phyloP scores from a whole-genome alignment of 2,797 vertebrate genomes.

The Myotis daubentonii region DNA sequence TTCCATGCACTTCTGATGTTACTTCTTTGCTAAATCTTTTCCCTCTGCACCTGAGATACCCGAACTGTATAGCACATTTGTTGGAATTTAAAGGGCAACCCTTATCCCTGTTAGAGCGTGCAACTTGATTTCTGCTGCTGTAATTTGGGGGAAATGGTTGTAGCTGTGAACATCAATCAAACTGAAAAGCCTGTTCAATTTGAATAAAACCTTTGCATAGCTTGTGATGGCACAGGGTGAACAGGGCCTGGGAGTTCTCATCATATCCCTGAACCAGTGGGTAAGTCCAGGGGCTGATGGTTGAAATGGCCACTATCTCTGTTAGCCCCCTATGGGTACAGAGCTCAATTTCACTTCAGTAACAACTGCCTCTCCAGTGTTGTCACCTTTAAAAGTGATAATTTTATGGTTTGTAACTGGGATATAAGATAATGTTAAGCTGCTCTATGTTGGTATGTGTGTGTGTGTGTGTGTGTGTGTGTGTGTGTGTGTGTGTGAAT shows the following conservation, averaged over 20 bases:
- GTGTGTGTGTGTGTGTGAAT: background rate
- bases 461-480: background rate
- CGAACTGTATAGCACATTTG: background rate
- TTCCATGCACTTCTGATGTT: background rate
- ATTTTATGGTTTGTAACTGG: background rate
- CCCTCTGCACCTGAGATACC: background rate
- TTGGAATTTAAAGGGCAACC: background rate
- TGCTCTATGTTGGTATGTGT: background rate
- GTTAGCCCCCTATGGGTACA: background rate
- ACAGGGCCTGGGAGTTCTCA: background rate
- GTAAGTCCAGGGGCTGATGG: background rate
- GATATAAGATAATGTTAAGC: background rate
- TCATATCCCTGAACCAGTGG: background rate
- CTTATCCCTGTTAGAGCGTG: background rate
- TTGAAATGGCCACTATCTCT: background rate
- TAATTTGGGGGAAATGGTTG: constrained; percentile 41
- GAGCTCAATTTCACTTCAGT: background rate
- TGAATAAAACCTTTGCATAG: constrained; percentile 35
- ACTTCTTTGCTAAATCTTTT: background rate
- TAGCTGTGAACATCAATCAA: constrained; percentile 43
- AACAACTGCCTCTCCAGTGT: background rate
- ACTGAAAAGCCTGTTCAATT: background rate
- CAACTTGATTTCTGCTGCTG: background rate
- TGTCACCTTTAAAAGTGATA: constrained; percentile 8
- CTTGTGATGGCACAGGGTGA: background rate